A percentile compares a stretch with the other conserved stretches of the same genome.
phyloP scores from a whole-genome alignment of 2,888 invertebrate species.

The Dryobotodes eremita region DNA sequence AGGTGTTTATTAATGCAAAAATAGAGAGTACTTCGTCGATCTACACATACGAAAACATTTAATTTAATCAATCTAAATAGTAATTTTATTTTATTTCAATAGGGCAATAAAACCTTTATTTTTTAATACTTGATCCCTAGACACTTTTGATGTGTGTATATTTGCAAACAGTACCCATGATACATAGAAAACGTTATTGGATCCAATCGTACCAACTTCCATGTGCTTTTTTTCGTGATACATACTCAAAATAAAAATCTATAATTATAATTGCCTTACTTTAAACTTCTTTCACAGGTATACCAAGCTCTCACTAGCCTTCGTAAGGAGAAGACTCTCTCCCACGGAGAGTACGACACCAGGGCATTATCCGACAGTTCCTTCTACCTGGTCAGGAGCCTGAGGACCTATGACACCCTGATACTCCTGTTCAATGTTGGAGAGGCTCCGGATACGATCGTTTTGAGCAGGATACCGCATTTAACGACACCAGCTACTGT shows the following conservation, averaged over 20 bases:
- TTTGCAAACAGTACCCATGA: background rate
- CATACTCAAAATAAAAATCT: background rate
- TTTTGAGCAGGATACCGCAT: slow-evolving; percentile 77
- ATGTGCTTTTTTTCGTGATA: background rate
- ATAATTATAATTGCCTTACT: background rate
- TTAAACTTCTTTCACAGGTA: slow-evolving; percentile 76
- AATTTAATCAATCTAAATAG: no score
- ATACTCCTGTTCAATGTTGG: slow-evolving; percentile 91
- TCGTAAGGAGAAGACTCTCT: slow-evolving; percentile 84
- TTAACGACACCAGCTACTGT: slow-evolving; percentile 75
- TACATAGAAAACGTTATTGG: background rate
- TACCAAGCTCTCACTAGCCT: slow-evolving; percentile 90
- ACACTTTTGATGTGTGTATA: no score
- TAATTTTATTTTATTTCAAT: no score
- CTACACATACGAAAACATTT: no score
- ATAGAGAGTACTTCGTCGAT: no score
- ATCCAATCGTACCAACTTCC: background rate
- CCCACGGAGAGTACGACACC: slow-evolving; percentile 84
- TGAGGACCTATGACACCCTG: slow-evolving; percentile 75
- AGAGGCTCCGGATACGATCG: slow-evolving; percentile 77
- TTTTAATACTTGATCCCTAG: no score
- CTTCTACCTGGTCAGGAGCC: slow-evolving; percentile 79
- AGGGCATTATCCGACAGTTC: slow-evolving; percentile 81
- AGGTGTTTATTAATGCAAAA: no score
- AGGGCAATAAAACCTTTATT: no score